Conservation (phyloP, 2,888 invertebrate genomes). For the Cerceris ruficornis region DNA sequence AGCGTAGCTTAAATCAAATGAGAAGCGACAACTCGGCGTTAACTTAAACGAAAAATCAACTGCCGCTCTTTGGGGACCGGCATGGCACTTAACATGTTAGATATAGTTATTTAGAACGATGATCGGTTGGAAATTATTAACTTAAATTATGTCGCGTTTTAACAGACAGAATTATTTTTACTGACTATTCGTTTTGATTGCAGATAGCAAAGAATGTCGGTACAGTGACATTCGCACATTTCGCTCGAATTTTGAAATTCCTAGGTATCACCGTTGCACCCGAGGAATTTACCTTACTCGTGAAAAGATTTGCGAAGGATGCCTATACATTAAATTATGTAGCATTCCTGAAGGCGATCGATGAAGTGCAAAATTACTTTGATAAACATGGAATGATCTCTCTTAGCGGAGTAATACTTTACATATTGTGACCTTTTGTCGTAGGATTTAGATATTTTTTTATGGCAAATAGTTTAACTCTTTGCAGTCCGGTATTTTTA, state of each 20-base stretch:
- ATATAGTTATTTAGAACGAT: too few species aligned
- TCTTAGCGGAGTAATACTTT: conserved; percentile 83
- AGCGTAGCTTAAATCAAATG: too few species aligned
- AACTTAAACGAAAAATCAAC: too few species aligned
- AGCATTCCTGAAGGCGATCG: conserved; percentile 87
- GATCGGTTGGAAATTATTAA: not conserved
- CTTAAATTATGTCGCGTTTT: not conserved
- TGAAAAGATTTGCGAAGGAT: conserved; percentile 90
- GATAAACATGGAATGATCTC: conserved; percentile 83
- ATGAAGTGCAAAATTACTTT: conserved; percentile 86
- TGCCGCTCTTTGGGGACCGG: too few species aligned
- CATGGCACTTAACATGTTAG: too few species aligned
- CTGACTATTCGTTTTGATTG: not conserved
- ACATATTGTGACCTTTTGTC: conserved; percentile 5
- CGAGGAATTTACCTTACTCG: conserved; percentile 88
- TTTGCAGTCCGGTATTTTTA: not conserved
- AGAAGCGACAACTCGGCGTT: too few species aligned
- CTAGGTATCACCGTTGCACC: conserved; percentile 87
- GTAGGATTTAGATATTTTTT: too few species aligned
- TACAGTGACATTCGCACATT: conserved; percentile 89
- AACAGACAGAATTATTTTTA: not conserved
- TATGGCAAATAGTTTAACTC: too few species aligned
- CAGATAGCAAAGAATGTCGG: conserved; percentile 90
- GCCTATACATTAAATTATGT: conserved; percentile 90
- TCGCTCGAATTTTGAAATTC: conserved; percentile 88